Conservation (phyloP, 1,140 invertebrate genomes). For the Neodiprion virginianus region DNA sequence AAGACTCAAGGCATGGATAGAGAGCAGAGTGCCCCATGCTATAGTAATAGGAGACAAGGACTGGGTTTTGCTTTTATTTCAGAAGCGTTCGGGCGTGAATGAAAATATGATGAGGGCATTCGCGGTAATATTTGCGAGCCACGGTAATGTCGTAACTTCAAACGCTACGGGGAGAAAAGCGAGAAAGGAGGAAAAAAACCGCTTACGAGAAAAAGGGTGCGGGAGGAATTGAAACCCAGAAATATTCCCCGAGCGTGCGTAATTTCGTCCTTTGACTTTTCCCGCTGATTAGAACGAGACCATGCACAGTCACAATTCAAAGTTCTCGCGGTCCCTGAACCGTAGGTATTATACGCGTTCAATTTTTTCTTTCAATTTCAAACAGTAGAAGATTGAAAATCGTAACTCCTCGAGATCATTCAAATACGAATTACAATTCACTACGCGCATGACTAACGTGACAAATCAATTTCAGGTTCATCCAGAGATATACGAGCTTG, state of each 20-base stretch:
- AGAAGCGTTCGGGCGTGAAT: background rate
- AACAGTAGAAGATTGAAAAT: too few relatives aligned
- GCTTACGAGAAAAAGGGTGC: background rate
- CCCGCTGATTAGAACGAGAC: background rate
- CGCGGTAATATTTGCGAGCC: background rate
- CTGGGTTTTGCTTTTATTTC: background rate
- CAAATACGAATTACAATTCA: conserved; percentile 33
- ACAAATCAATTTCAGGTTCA: conserved; percentile 37
- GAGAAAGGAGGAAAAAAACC: background rate
- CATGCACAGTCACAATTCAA: background rate
- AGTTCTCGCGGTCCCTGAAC: background rate
- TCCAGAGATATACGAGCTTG: background rate
- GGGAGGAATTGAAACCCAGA: background rate
- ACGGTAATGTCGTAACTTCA: background rate
- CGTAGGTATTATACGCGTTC: too few relatives aligned
- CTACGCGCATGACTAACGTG: conserved; percentile 36
- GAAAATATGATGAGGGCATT: conserved; percentile 5
- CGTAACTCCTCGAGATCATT: too few relatives aligned
- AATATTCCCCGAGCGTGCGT: background rate
- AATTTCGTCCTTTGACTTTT: background rate
- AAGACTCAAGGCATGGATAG: background rate
- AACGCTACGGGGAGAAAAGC: background rate
- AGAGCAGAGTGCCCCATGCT: background rate
- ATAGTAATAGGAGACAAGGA: background rate
- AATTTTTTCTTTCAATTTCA: too few relatives aligned